Percentiles rank a stretch among this genome's conserved stretches.
phyloP scores from a whole-genome alignment of 2,888 invertebrate genomes.

The Scaptomyza reducta region DNA sequence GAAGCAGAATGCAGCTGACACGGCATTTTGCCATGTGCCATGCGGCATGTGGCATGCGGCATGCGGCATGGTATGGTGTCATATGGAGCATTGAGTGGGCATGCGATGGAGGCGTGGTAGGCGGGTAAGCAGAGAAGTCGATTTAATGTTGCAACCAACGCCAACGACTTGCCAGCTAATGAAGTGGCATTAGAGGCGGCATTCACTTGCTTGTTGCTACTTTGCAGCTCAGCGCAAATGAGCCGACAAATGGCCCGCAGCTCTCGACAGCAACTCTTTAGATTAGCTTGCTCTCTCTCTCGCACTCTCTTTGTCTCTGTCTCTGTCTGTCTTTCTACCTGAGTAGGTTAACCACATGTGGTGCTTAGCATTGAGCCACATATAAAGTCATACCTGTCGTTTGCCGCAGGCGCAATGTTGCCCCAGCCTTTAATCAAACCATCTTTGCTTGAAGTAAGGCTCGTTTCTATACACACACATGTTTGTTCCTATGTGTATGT shows the following conservation, averaged over 20 bases:
- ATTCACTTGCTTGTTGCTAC: slow-evolving; percentile 34
- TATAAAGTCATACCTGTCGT: slow-evolving; percentile 45
- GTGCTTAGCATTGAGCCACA: slow-evolving; percentile 23
- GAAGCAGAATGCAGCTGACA: slow-evolving; percentile 18
- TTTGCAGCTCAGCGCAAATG: slow-evolving; percentile 53
- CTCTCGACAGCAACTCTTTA: slow-evolving; percentile 25
- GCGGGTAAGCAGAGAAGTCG: not conserved
- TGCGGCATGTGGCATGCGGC: slow-evolving; percentile 18
- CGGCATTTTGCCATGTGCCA: slow-evolving; percentile 10
- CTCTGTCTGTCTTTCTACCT: not conserved
- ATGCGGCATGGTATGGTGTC: slow-evolving; percentile 1
- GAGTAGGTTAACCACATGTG: slow-evolving; percentile 26
- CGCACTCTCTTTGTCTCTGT: not conserved
- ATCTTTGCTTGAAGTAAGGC: slow-evolving; percentile 30
- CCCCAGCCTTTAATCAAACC: slow-evolving; percentile 52
- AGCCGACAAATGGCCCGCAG: slow-evolving; percentile 58
- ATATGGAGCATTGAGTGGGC: not conserved
- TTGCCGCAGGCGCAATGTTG: slow-evolving; percentile 29
- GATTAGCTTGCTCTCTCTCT: not conserved
- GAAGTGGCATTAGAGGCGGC: slow-evolving; percentile 57
- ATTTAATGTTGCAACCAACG: slow-evolving; percentile 33
- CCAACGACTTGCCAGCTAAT: slow-evolving; percentile 63
- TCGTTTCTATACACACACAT: slow-evolving; percentile 4
- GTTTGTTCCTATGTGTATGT: too few species aligned
- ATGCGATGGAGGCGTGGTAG: not conserved